phyloP scores from a whole-genome alignment of 35 echinoderm and acorn worm species.

The Acanthaster planci region DNA sequence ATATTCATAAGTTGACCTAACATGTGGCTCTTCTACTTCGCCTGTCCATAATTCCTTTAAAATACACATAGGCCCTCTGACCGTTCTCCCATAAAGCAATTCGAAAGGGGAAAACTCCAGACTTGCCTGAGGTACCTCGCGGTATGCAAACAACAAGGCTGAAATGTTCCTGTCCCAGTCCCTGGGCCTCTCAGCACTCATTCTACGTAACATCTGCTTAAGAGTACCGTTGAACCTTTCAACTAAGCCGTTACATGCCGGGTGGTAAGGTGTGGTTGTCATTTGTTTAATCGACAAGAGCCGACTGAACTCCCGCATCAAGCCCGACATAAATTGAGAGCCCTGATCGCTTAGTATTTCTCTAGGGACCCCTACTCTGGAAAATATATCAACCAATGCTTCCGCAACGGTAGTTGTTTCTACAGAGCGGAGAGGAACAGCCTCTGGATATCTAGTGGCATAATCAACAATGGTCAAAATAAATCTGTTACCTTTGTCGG shows the following conservation, averaged over 20 bases:
- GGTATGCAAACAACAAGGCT: conserved; percentile 58
- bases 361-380: conserved; percentile 44
- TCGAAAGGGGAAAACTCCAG: conserved; percentile 64
- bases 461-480: conserved; percentile 53
- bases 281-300: conserved; percentile 49
- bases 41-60: conserved; percentile 1
- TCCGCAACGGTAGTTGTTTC: conserved; percentile 63
- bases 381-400: conserved; percentile 52
- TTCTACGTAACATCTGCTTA: conserved; percentile 57
- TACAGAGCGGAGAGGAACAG: conserved; percentile 30
- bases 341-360: conserved; percentile 70
- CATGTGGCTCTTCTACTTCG: background rate
- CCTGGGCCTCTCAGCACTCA: conserved; percentile 54
- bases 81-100: conserved; percentile 49
- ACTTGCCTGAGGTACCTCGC: conserved; percentile 52
- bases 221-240: conserved; percentile 58
- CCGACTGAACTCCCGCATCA: conserved; percentile 45
- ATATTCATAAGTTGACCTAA: background rate
- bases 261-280: conserved; percentile 64
- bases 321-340: conserved; percentile 31
- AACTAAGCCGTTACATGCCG: conserved; percentile 59
- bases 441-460: conserved; percentile 64
- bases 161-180: conserved; percentile 72
- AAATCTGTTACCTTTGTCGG: conserved; percentile 52
- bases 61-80: background rate